Conservation (phyloP, 2,888 invertebrate genomes). For the Lithophane semibrunnea region DNA sequence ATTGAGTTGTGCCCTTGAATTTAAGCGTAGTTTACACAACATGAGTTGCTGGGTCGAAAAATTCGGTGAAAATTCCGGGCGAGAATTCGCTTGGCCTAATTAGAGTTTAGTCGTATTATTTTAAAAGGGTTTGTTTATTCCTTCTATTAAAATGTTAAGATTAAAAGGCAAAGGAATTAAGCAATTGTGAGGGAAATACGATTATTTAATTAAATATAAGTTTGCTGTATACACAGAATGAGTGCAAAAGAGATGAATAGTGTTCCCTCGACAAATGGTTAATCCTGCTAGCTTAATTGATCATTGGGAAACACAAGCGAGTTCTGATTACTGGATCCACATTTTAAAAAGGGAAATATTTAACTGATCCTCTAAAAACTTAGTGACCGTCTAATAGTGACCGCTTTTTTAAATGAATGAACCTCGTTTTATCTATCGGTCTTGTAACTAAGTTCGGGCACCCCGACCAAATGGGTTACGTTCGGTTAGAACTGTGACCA, state of each 20-base stretch:
- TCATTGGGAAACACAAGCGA: not conserved
- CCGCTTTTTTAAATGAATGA: not conserved
- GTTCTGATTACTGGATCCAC: not conserved
- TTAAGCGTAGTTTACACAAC: conserved; percentile 1
- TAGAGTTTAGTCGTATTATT: not conserved
- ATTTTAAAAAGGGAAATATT: not conserved
- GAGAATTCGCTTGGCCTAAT: not conserved
- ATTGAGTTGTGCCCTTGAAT: conserved; percentile 20
- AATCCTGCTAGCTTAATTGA: not conserved
- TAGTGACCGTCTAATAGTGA: not conserved
- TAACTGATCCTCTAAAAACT: not conserved
- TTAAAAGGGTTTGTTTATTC: not conserved
- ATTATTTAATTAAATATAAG: not conserved
- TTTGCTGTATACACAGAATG: not conserved
- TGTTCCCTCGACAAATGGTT: not conserved
- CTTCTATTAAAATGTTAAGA: not conserved
- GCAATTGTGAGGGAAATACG: not conserved
- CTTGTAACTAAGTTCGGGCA: not conserved
- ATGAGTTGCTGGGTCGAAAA: conserved; percentile 3
- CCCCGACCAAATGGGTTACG: too few relatives aligned
- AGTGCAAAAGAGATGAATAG: not conserved
- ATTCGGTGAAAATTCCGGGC: not conserved
- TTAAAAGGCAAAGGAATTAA: not conserved
- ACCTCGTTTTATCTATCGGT: too few relatives aligned
- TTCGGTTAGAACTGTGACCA: too few relatives aligned